Evolutionary conservation across 2,113 vertebrate genomes (phyloP).

Genomic region (Sciurus niger): DNA sequence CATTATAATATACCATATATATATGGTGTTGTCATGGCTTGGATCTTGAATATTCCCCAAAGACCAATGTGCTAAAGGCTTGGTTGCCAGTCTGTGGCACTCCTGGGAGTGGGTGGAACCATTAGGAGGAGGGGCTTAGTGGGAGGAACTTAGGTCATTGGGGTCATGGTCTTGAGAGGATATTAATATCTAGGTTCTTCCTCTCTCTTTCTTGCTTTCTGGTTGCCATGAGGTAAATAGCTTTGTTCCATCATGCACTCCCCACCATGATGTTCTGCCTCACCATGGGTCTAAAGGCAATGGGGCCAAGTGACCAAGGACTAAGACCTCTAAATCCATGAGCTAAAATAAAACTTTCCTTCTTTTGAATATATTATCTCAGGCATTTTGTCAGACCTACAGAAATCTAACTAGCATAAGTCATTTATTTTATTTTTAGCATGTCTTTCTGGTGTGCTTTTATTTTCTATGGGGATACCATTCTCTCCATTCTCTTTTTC

Average conservation of each 20-base stretch:
- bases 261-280: not conserved
- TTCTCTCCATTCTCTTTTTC: conserved; percentile 25
- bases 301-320: not conserved
- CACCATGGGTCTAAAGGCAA: not conserved
- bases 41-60: not conserved
- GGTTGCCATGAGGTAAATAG: not conserved
- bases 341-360: not conserved
- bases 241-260: no score
- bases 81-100: not conserved
- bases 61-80: not conserved
- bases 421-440: not conserved
- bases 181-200: no score
- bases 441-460: not conserved
- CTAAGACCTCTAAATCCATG: not conserved
- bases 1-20: no score
- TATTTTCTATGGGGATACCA: not conserved
- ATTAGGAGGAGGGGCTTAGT: not conserved
- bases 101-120: not conserved
- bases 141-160: not conserved
- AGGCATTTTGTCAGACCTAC: not conserved
- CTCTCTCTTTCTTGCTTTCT: not conserved
- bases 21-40: not conserved
- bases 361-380: not conserved
- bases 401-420: not conserved
- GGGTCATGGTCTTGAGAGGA: not conserved